A percentile compares a stretch with the other conserved stretches of the same genome.
Evolutionary conservation across 2,797 vertebrate species (phyloP).

Genomic region (Borostomias antarcticus): DNA sequence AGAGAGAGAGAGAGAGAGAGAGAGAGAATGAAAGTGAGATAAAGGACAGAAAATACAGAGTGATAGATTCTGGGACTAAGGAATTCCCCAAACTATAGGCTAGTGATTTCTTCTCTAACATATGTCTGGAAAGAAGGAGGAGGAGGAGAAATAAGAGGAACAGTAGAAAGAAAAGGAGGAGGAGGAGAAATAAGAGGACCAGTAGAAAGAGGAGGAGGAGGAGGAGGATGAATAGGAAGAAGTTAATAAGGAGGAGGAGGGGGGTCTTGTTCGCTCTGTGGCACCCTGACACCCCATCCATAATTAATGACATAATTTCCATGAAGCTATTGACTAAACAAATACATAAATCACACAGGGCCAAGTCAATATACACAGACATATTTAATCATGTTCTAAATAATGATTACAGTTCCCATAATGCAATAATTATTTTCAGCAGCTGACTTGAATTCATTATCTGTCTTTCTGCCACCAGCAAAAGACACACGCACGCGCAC

Average conservation of each 20-base stretch:
- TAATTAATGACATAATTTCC: slow-evolving; percentile 99
- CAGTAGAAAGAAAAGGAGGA: neutral
- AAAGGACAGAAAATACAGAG: slow-evolving; percentile 48
- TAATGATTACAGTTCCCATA: slow-evolving; percentile 97
- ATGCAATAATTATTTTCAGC: slow-evolving; percentile 95
- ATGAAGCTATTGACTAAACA: slow-evolving; percentile 98
- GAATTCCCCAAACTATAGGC: slow-evolving; percentile 88
- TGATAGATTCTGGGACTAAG: slow-evolving; percentile 81
- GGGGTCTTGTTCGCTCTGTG: slow-evolving; percentile 78
- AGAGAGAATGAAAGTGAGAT: slow-evolving; percentile 26
- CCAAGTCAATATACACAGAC: slow-evolving; percentile 94
- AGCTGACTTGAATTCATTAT: slow-evolving; percentile 93
- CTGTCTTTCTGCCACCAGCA: slow-evolving; percentile 76
- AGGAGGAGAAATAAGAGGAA: slow-evolving; percentile 15
- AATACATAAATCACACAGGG: slow-evolving; percentile 95
- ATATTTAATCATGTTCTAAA: slow-evolving; percentile 98
- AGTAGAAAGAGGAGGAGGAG: neutral
- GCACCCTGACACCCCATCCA: slow-evolving; percentile 78
- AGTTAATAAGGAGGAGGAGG: slow-evolving; percentile 76
- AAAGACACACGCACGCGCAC: slow-evolving; percentile 48
- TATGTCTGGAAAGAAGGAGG: slow-evolving; percentile 81
- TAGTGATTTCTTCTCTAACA: slow-evolving; percentile 74
- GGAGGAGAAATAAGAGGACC: slow-evolving; percentile 1
- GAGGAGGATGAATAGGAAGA: too few relatives aligned
- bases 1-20: slow-evolving; percentile 11